Percentiles rank a stretch among this genome's conserved stretches.
phyloP scores from a whole-genome alignment of 1,140 invertebrate genomes.

The Drosophila littoralis region DNA sequence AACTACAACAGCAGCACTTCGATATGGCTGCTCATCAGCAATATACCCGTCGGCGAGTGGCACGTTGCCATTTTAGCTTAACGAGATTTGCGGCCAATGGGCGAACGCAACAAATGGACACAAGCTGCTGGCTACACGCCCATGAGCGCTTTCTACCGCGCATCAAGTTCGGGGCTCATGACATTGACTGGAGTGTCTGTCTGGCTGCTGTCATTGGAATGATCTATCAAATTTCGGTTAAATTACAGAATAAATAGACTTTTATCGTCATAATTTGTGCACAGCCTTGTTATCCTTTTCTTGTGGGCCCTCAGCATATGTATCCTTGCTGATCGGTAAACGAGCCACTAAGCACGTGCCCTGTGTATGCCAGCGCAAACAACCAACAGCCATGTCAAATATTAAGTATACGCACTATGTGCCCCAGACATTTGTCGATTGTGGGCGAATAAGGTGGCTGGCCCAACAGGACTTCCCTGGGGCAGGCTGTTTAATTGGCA shows the following conservation, averaged over 20 bases:
- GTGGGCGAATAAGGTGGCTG: background rate
- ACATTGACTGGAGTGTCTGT: conserved; percentile 23
- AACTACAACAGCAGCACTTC: conserved; percentile 28
- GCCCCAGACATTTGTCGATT: conserved; percentile 5
- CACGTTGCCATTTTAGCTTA: conserved; percentile 81
- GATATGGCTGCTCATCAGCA: conserved; percentile 69
- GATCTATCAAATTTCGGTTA: conserved; percentile 80
- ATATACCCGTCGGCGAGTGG: conserved; percentile 55
- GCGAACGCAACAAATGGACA: conserved; percentile 48
- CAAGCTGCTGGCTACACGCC: conserved; percentile 15
- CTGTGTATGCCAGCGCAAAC: background rate
- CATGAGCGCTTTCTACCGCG: background rate
- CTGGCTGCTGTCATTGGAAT: conserved; percentile 65
- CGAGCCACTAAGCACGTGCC: conserved; percentile 4
- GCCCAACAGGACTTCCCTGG: conserved; percentile 8
- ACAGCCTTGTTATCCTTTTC: conserved; percentile 63
- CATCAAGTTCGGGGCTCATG: conserved; percentile 23
- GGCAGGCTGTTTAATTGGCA: conserved; percentile 54
- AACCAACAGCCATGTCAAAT: background rate
- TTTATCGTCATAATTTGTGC: conserved; percentile 79
- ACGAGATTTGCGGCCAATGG: conserved; percentile 77
- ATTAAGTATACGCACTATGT: conserved; percentile 59
- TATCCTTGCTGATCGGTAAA: conserved; percentile 24
- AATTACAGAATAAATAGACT: conserved; percentile 80
- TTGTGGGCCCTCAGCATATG: conserved; percentile 31